Evolutionary conservation across 2,797 vertebrate species (phyloP).

Genomic region (Natrix natrix): DNA sequence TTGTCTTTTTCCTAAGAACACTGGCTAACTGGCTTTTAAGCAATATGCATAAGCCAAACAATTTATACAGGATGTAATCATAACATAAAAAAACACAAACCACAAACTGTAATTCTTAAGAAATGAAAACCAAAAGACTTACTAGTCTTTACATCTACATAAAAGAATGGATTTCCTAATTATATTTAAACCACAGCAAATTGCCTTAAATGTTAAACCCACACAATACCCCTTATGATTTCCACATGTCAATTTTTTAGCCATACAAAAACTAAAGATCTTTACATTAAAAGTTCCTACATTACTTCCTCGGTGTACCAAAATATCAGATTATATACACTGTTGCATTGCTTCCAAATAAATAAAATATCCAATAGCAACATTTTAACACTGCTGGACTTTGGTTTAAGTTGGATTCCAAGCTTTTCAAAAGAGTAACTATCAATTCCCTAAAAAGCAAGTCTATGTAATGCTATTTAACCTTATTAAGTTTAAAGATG

Average conservation of each 20-base stretch:
- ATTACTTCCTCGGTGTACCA: conserved; percentile 19
- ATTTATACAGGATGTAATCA: conserved; percentile 55
- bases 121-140: conserved; percentile 44
- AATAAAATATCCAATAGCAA: conserved; percentile 9
- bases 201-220: conserved; percentile 20
- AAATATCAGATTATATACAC: conserved; percentile 14
- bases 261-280: conserved; percentile 19
- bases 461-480: not conserved
- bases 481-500: not conserved
- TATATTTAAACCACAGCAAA: conserved; percentile 49
- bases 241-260: conserved; percentile 1
- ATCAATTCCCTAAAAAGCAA: not conserved
- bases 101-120: conserved; percentile 33
- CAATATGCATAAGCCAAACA: conserved; percentile 32
- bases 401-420: not conserved
- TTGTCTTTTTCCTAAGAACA: not conserved
- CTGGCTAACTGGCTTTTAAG: conserved; percentile 33
- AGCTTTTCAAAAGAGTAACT: not conserved
- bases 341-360: conserved; percentile 2
- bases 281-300: not conserved
- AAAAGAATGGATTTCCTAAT: conserved; percentile 37
- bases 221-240: conserved; percentile 30
- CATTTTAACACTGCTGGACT: not conserved
- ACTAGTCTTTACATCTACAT: conserved; percentile 38
- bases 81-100: conserved; percentile 55